These are phyloP conservation scores for Hedychridium roseum DNA, from an alignment of 2,888 invertebrate species.

Conservation along the genomic window DNA sequence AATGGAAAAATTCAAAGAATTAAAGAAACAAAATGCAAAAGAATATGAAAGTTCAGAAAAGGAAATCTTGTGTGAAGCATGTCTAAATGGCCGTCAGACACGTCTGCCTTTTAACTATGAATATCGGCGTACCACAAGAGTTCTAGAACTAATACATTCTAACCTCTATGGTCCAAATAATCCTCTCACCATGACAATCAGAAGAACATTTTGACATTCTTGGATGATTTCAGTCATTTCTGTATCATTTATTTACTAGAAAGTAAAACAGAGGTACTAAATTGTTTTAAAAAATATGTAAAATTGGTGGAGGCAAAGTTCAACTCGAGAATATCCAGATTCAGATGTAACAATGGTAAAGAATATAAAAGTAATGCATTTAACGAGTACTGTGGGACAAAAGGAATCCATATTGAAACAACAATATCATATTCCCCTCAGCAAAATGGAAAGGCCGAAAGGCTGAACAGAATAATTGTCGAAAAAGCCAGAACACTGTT, in stretches of 20 bases:
- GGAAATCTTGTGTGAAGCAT: neutral
- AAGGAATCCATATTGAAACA: neutral
- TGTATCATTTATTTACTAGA: neutral
- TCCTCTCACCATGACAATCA: neutral
- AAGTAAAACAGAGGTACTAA: slow-evolving; percentile 2
- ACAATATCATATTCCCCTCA: slow-evolving; percentile 1
- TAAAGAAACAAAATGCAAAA: neutral
- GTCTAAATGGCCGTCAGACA: neutral
- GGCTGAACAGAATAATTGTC: neutral
- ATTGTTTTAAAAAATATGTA: slow-evolving; percentile 2
- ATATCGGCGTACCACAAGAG: neutral
- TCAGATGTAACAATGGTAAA: slow-evolving; percentile 4
- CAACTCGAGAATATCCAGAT: neutral
- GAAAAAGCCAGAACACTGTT: neutral
- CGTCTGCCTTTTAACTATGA: neutral
- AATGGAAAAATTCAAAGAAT: neutral
- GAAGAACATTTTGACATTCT: slow-evolving; percentile 2
- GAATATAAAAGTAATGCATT: neutral
- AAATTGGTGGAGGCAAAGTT: neutral
- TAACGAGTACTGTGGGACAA: neutral
- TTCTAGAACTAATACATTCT: neutral
- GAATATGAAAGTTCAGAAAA: neutral
- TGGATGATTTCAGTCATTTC: slow-evolving; percentile 4
- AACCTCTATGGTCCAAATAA: neutral
- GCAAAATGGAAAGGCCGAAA: neutral